Percentiles rank a stretch among this genome's conserved stretches.
These are phyloP conservation scores for Poeciliopsis gracilis DNA, from an alignment of 2,797 vertebrate genomes.

Conservation along the genomic window DNA sequence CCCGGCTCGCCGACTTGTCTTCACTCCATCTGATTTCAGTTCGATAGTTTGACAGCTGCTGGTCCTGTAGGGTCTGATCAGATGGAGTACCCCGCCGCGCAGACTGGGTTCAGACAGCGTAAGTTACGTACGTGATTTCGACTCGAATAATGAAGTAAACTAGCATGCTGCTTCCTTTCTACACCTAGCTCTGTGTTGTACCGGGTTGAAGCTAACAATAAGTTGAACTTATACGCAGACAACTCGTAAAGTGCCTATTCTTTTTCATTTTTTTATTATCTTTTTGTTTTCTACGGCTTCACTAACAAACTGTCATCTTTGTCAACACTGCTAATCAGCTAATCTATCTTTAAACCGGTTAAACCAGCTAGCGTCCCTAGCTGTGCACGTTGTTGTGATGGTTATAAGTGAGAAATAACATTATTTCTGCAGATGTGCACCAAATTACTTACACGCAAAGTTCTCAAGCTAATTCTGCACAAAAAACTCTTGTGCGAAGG, in stretches of 20 bases:
- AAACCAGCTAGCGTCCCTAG: neutral
- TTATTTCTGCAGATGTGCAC: neutral
- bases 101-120: conserved; percentile 83
- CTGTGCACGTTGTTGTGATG: neutral
- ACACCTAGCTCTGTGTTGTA: conserved; percentile 15
- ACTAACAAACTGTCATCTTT: neutral
- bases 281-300: neutral
- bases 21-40: neutral
- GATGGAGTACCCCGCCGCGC: conserved; percentile 75
- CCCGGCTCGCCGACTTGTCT: conserved; percentile 2
- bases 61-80: neutral
- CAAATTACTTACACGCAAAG: neutral
- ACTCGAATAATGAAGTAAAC: neutral
- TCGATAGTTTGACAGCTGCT: neutral
- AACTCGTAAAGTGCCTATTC: neutral
- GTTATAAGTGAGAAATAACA: neutral
- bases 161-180: neutral
- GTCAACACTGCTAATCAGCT: neutral
- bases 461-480: neutral
- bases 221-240: neutral
- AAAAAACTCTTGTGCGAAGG: neutral
- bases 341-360: neutral
- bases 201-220: neutral
- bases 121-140: conserved; percentile 81
- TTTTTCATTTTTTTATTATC: neutral